Evolutionary conservation across 2,113 vertebrate species (phyloP), one percentile per base, ranked within the genome.

Genomic region (Pseudorasbora parva): DNA sequence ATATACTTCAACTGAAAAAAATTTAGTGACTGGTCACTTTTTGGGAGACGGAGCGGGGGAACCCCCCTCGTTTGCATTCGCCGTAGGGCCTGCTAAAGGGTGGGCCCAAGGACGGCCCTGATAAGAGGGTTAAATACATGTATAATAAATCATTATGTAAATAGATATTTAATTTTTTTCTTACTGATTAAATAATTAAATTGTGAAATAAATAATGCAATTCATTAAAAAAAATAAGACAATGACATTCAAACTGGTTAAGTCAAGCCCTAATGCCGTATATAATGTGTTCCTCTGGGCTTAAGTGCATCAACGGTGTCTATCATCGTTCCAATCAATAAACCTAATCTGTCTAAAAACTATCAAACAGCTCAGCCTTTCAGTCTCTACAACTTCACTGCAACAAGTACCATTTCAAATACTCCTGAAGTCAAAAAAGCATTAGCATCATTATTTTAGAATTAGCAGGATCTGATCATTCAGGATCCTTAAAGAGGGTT

Each of bases 401-500:
- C 51, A 57, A 77, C 27, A 37, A 57, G 54, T 33, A 77, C 27
- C 76, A 41, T 59, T 57, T 78, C 10, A 25, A 25, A 59, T 43
- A 21, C 1, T 25, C 21, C 15, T 59, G 30, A 21, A 41, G 37
- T 64, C 77, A 66, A 37, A 21, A n/a, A 62, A 79, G 37, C 56
- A 79, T 79, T 79, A 79, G 74, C 77, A 30, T 80, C 43, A 80
- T 80, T 54, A 81, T 54, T 81, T 81, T 33, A 66, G 78, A 81
- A 81, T 81, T 81, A 81, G 78, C 62, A 30, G 62, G 62, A 69
- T 81, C 54, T 33, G 27, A 69, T 81, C 45, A 9, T 81, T 69
- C 19, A 54, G 5, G 47, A 56, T 41, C 15, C 30, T 68, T 81
- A 54, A 81, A 64, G 60, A 43, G 47, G 27, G 15, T 77, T 41